Evolutionary conservation across 2,113 vertebrate genomes (phyloP).

Genomic region (Chionodraco myersi): DNA sequence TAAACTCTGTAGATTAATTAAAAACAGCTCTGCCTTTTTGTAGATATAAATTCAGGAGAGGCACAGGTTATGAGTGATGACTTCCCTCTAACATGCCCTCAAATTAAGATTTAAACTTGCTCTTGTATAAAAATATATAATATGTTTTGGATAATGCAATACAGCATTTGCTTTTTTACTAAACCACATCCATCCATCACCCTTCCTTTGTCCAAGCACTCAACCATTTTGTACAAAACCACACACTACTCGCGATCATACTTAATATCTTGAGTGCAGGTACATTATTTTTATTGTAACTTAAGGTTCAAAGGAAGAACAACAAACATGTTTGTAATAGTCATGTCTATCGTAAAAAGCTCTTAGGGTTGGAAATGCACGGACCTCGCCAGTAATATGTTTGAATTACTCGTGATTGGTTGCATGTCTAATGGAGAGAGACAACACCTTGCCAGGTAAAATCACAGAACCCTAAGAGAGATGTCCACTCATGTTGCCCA

Average conservation of each 20-base stretch:
- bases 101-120: slow-evolving; percentile 36
- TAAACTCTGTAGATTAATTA: slow-evolving; percentile 60
- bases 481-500: slow-evolving; percentile 41
- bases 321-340: slow-evolving; percentile 55
- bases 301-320: slow-evolving; percentile 50
- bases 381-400: slow-evolving; percentile 52
- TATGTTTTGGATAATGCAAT: slow-evolving; percentile 10
- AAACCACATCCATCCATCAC: slow-evolving; percentile 27
- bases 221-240: slow-evolving; percentile 32
- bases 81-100: slow-evolving; percentile 36
- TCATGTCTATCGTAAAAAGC: slow-evolving; percentile 52
- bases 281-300: slow-evolving; percentile 62
- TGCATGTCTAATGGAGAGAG: slow-evolving; percentile 64
- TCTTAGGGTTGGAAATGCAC: slow-evolving; percentile 56
- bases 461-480: slow-evolving; percentile 54
- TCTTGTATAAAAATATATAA: slow-evolving; percentile 8
- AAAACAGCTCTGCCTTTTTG: slow-evolving; percentile 19
- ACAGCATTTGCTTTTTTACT: neutral
- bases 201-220: slow-evolving; percentile 38
- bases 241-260: slow-evolving; percentile 33
- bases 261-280: slow-evolving; percentile 63
- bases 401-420: slow-evolving; percentile 71
- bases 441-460: slow-evolving; percentile 72
- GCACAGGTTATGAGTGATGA: slow-evolving; percentile 23
- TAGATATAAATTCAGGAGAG: slow-evolving; percentile 29